phyloP scores from a whole-genome alignment of 2,888 invertebrate genomes.

The Leptopterna dolabrata region DNA sequence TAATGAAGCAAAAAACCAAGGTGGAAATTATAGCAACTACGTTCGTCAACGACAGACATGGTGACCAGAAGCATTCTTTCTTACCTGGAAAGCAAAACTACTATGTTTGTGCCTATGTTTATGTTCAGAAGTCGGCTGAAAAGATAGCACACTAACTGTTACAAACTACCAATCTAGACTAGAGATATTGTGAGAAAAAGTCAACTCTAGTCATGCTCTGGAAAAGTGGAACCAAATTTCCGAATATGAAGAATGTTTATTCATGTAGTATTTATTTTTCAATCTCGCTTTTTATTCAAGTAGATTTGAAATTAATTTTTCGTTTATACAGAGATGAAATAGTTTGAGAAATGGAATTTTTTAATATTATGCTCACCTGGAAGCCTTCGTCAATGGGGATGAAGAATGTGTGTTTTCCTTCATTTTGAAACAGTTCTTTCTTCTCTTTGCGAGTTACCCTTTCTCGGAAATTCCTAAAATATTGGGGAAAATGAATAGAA shows the following conservation, averaged over 20 bases:
- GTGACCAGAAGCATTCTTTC: conserved; percentile 55
- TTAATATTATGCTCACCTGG: conserved; percentile 73
- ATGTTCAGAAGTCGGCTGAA: conserved; percentile 53
- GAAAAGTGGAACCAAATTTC: neutral
- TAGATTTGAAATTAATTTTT: neutral
- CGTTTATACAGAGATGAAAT: neutral
- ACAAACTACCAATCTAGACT: conserved; percentile 50
- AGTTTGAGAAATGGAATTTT: neutral
- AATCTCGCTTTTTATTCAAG: neutral
- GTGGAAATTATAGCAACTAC: conserved; percentile 48
- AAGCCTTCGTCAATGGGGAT: conserved; percentile 92
- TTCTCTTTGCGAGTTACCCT: conserved; percentile 80
- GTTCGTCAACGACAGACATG: conserved; percentile 50
- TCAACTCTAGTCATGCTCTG: conserved; percentile 41
- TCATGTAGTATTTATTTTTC: neutral
- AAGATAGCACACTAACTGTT: conserved; percentile 54
- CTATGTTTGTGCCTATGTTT: conserved; percentile 52
- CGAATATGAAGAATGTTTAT: neutral
- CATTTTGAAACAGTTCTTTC: conserved; percentile 79
- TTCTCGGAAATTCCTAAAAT: conserved; percentile 77
- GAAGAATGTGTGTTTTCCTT: conserved; percentile 88
- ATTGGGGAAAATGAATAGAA: neutral
- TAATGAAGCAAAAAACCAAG: conserved; percentile 19
- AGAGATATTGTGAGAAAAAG: conserved; percentile 6
- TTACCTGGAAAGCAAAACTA: conserved; percentile 56